phyloP scores from a whole-genome alignment of 2,113 vertebrate species.

The Gymnorhina tibicen region DNA sequence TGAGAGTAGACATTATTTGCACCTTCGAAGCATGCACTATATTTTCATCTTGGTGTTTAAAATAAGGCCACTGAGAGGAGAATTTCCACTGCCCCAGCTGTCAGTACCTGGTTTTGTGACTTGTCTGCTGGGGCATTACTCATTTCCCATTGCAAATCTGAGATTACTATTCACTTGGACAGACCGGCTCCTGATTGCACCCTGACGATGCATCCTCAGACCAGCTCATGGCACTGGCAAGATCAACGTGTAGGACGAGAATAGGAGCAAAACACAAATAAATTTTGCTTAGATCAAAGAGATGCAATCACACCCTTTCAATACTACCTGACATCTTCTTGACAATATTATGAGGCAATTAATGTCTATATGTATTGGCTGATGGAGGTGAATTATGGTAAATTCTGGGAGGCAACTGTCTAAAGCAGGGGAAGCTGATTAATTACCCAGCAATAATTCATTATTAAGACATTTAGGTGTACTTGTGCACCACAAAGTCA shows the following conservation, averaged over 20 bases:
- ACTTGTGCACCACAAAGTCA: background rate
- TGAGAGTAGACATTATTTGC: background rate
- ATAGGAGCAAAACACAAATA: background rate
- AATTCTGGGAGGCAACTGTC: background rate
- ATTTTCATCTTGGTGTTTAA: background rate
- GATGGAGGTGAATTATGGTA: background rate
- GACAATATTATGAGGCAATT: conserved; percentile 30
- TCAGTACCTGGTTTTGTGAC: background rate
- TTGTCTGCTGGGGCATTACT: background rate
- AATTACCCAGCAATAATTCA: conserved; percentile 29
- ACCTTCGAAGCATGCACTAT: background rate
- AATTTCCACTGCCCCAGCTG: background rate
- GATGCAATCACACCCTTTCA: background rate
- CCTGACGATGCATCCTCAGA: background rate
- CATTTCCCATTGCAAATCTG: background rate
- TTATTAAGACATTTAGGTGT: background rate
- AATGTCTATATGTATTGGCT: background rate
- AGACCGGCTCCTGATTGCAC: background rate
- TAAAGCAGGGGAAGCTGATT: conserved; percentile 28
- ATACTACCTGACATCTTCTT: background rate
- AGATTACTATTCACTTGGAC: background rate
- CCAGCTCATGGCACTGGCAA: background rate
- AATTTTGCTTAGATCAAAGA: background rate
- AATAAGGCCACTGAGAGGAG: background rate
- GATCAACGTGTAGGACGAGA: background rate